Base-by-base conservation (phyloP, 1,140 invertebrate genomes). In the Heliothis subflexa region DNA sequence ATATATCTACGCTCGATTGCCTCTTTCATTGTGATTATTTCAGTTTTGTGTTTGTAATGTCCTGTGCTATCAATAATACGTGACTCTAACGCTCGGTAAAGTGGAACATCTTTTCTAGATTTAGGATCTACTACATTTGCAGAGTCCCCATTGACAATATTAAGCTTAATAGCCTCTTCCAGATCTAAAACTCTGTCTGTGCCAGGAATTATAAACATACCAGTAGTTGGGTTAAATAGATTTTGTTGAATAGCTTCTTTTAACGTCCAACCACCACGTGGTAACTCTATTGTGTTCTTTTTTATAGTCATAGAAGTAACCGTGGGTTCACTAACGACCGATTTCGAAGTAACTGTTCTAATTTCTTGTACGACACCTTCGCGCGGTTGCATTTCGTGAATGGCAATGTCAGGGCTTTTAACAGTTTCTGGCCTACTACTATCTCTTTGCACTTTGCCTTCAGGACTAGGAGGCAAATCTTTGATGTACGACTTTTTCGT, bases 121-220 rank as follows among this genome's bases (percentile, higher is more conserved):
- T 95, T 96, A 0, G 96, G 96, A 90, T 99, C 98, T 76, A 98
- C 93, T 10, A 98, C 97, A 28, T 96, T 88, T 28, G 97, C 97
- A 2, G 98, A 98, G 73, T 96, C 94, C 3, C 97, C 96, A 92
- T 98, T 97, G 55, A 99, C 97, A 12, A 99, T 97, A 86, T 97
- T 96, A 62, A 98, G 95, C 83, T 97, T 96, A 45, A 99, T 94
- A 84, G 98, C 98, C 92, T 99, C 98, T 92, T 98, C 96, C 83
- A 99, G 97, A 77, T 97, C 97, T 4, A 99, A 96, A 40, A 98
- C 93, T 85, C 97, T 96, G 89, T 98, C 97, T 1, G 98, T 98
- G 45, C 97, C 97, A 50, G 98, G 98, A 84, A 99, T 97, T 68
- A 97, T 97, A 87, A 99, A 98, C 2, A 98, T 94, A 2, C 98